Conservation (phyloP, 2,888 invertebrate genomes). For the Trissonchulus sp. region DNA sequence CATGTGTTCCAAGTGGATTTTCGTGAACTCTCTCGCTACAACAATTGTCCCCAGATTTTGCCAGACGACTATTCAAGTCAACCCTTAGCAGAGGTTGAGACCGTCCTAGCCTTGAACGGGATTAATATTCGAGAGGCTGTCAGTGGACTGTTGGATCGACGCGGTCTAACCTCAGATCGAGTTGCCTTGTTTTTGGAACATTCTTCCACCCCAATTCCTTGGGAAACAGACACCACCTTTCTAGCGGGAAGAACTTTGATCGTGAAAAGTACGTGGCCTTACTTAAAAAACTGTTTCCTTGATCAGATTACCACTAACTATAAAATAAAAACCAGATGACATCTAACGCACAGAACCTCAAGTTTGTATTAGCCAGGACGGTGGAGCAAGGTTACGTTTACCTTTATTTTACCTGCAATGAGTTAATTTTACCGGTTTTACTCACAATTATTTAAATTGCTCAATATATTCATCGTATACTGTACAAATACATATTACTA, state of each 20-base stretch:
- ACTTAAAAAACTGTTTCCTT: no score
- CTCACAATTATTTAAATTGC: no score
- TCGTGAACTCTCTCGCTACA: background rate
- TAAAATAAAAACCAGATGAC: no score
- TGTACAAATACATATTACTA: no score
- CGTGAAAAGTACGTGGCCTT: constrained; percentile 64
- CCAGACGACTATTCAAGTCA: background rate
- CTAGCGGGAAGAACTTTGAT: constrained; percentile 65
- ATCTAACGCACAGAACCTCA: no score
- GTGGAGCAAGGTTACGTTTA: no score
- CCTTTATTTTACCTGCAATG: no score
- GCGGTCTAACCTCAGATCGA: constrained; percentile 62
- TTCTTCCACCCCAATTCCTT: constrained; percentile 62
- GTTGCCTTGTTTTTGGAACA: constrained; percentile 65
- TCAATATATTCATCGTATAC: no score
- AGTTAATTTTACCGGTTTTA: no score
- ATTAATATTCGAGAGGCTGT: constrained; percentile 62
- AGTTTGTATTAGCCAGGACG: no score
- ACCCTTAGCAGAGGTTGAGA: constrained; percentile 7
- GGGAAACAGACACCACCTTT: constrained; percentile 62
- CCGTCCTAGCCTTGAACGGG: constrained; percentile 20
- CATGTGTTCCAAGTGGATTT: background rate
- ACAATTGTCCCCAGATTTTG: background rate
- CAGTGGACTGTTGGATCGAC: constrained; percentile 62
- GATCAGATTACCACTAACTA: no score